Conservation (phyloP, 2,888 invertebrate genomes). For the Rhagonycha lutea region DNA sequence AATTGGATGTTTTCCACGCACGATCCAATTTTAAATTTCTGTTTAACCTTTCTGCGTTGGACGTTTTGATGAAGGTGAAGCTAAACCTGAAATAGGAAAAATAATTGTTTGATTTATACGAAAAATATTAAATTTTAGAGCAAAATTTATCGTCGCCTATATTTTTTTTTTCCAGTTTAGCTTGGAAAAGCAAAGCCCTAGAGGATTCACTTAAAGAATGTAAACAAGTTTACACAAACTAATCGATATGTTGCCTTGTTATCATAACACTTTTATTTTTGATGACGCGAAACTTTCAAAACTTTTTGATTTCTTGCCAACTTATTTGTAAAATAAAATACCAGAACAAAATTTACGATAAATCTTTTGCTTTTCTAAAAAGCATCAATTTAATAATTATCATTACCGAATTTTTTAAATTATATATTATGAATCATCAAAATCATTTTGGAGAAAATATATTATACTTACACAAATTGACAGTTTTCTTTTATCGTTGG, state of each 20-base stretch:
- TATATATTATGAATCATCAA: neutral
- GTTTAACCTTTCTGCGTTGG: neutral
- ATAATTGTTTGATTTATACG: neutral
- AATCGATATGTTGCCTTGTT: neutral
- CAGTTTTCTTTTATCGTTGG: neutral
- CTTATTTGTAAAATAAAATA: neutral
- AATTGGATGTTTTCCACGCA: neutral
- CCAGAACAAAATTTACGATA: neutral
- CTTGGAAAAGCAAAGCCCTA: neutral
- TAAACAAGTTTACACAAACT: constrained; percentile 2
- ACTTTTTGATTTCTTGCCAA: constrained; percentile 3
- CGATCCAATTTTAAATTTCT: neutral
- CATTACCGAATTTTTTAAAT: neutral
- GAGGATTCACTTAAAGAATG: constrained; percentile 2
- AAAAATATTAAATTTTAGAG: neutral
- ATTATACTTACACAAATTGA: constrained; percentile 2
- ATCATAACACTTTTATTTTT: constrained; percentile 2
- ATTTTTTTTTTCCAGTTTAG: neutral
- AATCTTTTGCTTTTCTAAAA: neutral
- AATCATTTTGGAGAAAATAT: neutral
- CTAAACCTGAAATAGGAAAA: neutral
- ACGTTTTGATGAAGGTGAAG: neutral
- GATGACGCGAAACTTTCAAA: neutral
- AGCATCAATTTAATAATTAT: neutral
- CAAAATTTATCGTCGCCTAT: neutral